Conservation (phyloP, 2,797 vertebrate species). For the Sebastes hubbsi region DNA sequence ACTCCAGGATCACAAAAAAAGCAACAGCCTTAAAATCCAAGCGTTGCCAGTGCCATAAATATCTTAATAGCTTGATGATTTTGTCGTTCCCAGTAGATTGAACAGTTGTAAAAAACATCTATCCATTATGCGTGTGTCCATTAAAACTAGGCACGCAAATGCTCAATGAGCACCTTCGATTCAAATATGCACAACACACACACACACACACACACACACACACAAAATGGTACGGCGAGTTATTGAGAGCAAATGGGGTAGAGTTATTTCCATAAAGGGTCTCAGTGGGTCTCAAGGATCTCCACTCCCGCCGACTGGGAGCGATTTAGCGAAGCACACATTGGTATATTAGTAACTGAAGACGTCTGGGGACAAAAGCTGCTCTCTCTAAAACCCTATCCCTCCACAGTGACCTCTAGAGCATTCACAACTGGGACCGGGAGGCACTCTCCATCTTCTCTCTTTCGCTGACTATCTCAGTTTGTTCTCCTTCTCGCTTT, state of each 20-base stretch:
- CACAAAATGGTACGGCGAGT: conserved; percentile 60
- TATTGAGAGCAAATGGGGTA: conserved; percentile 80
- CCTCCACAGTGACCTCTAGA: conserved; percentile 76
- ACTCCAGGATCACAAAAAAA: conserved; percentile 40
- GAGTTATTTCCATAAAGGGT: conserved; percentile 86
- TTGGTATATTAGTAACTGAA: conserved; percentile 84
- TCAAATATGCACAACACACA: conserved; percentile 34
- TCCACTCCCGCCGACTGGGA: conserved; percentile 78
- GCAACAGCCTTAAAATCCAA: conserved; percentile 48
- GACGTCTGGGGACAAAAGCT: conserved; percentile 74
- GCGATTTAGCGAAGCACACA: conserved; percentile 77
- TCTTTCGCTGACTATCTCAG: conserved; percentile 57
- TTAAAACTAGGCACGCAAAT: conserved; percentile 63
- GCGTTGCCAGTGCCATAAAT: conserved; percentile 61
- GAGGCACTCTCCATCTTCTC: conserved; percentile 63
- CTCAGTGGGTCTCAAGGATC: conserved; percentile 80
- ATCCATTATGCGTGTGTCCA: conserved; percentile 75
- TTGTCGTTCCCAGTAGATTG: conserved; percentile 67
- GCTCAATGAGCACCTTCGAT: conserved; percentile 58
- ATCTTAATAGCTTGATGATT: conserved; percentile 74
- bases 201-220: conserved; percentile 7
- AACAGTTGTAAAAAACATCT: conserved; percentile 74
- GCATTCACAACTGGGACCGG: conserved; percentile 70
- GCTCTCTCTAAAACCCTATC: conserved; percentile 71
- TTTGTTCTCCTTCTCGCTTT: conserved; percentile 58